phyloP scores from a whole-genome alignment of 2,113 vertebrate genomes.

The Macquaria australasica region DNA sequence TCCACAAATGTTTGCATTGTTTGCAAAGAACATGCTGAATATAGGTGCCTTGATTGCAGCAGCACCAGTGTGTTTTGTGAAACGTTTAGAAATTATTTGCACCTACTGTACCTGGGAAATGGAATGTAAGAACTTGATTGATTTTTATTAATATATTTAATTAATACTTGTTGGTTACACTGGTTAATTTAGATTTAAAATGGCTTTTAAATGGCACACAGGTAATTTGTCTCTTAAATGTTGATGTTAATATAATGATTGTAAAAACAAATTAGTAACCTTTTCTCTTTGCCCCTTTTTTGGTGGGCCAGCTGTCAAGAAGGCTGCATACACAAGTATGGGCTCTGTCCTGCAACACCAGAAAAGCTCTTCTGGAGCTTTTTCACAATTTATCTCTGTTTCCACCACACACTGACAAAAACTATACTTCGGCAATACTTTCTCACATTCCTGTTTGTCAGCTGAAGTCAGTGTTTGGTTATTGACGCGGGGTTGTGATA shows the following conservation, averaged over 20 bases:
- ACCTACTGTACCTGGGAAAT: no score
- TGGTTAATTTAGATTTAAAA: background rate
- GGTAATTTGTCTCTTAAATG: constrained; percentile 2
- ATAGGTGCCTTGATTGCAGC: background rate
- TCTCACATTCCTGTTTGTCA: no score
- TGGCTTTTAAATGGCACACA: background rate
- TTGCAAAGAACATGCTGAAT: constrained; percentile 1
- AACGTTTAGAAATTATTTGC: background rate
- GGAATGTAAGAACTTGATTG: background rate
- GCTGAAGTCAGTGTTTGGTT: no score
- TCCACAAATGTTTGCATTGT: constrained; percentile 29
- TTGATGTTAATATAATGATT: background rate
- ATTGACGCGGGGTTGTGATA: no score
- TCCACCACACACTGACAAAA: no score
- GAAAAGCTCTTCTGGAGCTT: background rate
- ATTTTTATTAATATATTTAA: no score
- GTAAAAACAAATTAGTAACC: background rate
- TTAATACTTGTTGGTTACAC: no score
- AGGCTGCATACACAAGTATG: background rate
- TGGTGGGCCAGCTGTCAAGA: background rate
- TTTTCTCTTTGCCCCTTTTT: background rate
- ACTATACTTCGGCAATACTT: no score
- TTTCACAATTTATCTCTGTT: background rate
- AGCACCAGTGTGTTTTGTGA: background rate
- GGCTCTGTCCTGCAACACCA: background rate